Percentiles rank a stretch among this genome's conserved stretches.
These are phyloP conservation scores for Strigamia crassipes DNA, from an alignment of 2,888 invertebrate species.

Conservation along the genomic window DNA sequence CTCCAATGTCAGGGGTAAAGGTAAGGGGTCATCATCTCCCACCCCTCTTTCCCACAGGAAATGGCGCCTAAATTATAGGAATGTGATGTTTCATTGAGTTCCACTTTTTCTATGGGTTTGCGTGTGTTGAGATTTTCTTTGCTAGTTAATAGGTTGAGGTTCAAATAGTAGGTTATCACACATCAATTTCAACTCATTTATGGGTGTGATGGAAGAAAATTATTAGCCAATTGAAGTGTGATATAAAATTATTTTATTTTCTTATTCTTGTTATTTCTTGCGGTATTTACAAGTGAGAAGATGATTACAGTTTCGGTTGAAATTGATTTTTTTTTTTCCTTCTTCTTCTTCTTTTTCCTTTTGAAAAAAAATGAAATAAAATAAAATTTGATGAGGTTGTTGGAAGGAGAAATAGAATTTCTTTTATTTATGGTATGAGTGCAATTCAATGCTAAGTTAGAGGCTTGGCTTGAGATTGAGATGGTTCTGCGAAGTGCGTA, in stretches of 20 bases:
- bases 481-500: conserved; percentile 34
- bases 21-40: conserved; percentile 32
- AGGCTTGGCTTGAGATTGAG: conserved; percentile 38
- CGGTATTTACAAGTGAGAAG: background rate
- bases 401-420: conserved; percentile 7
- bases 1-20: conserved; percentile 32
- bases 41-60: conserved; percentile 36
- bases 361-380: background rate
- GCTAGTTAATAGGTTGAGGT: conserved; percentile 40
- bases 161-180: conserved; percentile 40
- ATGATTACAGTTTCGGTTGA: background rate
- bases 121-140: conserved; percentile 38
- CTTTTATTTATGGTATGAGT: conserved; percentile 37
- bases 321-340: background rate
- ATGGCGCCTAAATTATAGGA: conserved; percentile 42
- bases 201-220: conserved; percentile 15
- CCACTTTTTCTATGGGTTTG: conserved; percentile 23
- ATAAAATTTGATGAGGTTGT: background rate
- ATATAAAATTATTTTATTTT: background rate
- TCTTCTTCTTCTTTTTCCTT: background rate
- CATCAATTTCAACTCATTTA: conserved; percentile 18
- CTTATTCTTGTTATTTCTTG: background rate
- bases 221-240: conserved; percentile 23
- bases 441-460: conserved; percentile 42
- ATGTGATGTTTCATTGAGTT: conserved; percentile 31